Evolutionary conservation across 2,888 invertebrate species (phyloP).

Genomic region (Orthonevra nobilis): DNA sequence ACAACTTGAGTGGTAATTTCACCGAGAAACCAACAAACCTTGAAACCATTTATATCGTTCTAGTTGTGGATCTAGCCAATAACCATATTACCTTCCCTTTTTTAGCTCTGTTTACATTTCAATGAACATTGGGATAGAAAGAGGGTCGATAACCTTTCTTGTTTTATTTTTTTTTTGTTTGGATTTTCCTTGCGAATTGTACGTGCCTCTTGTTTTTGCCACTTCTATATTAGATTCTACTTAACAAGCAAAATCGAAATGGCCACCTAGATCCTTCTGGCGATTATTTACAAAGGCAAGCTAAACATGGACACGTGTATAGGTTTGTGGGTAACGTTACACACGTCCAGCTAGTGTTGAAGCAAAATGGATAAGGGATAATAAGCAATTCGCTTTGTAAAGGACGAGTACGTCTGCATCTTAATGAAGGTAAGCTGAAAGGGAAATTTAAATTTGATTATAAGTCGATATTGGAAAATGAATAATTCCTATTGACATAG

Average conservation of each 20-base stretch:
- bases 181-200: no score
- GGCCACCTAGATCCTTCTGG: constrained; percentile 4
- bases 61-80: constrained; percentile 5
- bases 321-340: neutral
- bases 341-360: neutral
- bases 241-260: constrained; percentile 37
- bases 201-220: constrained; percentile 10
- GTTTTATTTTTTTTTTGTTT: neutral
- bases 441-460: constrained; percentile 10
- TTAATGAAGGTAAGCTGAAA: neutral
- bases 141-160: constrained; percentile 26
- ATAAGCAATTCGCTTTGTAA: constrained; percentile 8
- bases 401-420: neutral
- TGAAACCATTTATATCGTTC: constrained; percentile 25
- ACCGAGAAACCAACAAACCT: constrained; percentile 17
- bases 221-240: constrained; percentile 27
- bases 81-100: constrained; percentile 1
- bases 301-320: neutral
- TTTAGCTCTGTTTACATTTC: constrained; percentile 1
- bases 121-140: constrained; percentile 3
- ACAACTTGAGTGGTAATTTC: constrained; percentile 20
- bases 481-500: constrained; percentile 11
- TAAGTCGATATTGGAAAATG: constrained; percentile 4
- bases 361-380: constrained; percentile 20
- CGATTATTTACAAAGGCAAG: neutral